Base-by-base conservation (phyloP, 2,797 vertebrate genomes). In the Australoheros facetus region DNA sequence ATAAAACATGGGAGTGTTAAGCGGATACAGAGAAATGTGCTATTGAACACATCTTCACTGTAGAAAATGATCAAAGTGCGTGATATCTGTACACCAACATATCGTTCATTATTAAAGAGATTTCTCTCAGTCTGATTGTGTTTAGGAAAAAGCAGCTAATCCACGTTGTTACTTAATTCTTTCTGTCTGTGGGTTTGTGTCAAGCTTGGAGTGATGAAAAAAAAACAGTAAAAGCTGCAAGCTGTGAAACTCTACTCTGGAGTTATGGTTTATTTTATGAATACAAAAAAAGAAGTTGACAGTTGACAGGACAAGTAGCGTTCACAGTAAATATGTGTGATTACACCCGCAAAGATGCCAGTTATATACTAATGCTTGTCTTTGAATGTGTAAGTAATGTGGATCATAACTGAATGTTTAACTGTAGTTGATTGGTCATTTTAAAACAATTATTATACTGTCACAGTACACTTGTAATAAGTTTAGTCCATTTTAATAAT, bases 331-430 rank as follows among this genome's bases (percentile, higher is more conserved):
- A 37, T 11, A 11, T 2, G 8, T 11, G 10, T 37, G 37, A 10
- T 37, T 37, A 37, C 8, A 37, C 37, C 10, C 3, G 37, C 9
- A 37, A 37, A 37, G 7, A 37, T 37, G 37, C 37, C 37, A 37
- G 10, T 11, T 37, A 37, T 37, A 37, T 37, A 37, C 37, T 37
- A 9, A 19, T 30, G 42, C 26, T 56, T 12, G 12, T 42, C 4
- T 28, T 32, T 21, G 4, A 21, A 64, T 53, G 78, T 1, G 62
- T 16, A 64, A 28, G 8, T 62, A 45, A 23, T 70, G 3, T 57
- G 10, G 19, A 78, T 23, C 26, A 81, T 56, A 69, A 32, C 57
- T 60, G 21, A 37, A 55, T 34, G 1, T 66, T 80, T 59, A 71
- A 54, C 64, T 12, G 1, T 13, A 3, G 56, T 11, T 76, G 13